Evolutionary conservation across 2,888 invertebrate genomes (phyloP).

Genomic region (Aleiodes testaceus): DNA sequence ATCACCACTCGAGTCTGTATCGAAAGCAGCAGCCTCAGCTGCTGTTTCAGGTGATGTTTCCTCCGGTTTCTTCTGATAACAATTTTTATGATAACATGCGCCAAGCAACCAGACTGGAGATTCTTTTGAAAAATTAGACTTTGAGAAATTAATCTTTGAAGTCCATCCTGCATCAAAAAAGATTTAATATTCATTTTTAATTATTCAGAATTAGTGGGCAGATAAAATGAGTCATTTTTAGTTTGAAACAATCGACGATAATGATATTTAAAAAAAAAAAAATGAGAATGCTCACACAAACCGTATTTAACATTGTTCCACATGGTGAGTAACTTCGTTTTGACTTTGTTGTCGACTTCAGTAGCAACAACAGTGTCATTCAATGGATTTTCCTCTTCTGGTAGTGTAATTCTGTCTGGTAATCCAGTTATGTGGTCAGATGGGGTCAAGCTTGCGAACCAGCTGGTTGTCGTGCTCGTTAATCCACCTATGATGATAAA

Average conservation of each 20-base stretch:
- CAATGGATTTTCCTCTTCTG: slow-evolving; percentile 49
- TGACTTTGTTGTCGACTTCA: slow-evolving; percentile 84
- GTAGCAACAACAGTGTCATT: slow-evolving; percentile 62
- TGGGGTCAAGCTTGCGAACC: slow-evolving; percentile 58
- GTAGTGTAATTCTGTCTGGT: slow-evolving; percentile 54
- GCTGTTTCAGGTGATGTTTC: slow-evolving; percentile 63
- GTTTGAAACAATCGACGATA: not conserved
- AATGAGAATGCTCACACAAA: slow-evolving; percentile 63
- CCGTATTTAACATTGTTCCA: slow-evolving; percentile 95
- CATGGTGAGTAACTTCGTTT: slow-evolving; percentile 87
- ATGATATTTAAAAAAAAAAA: slow-evolving; percentile 7
- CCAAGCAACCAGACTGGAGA: slow-evolving; percentile 92
- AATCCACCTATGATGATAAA: slow-evolving; percentile 53
- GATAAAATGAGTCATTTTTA: not conserved
- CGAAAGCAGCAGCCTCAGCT: slow-evolving; percentile 63
- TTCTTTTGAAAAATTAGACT: slow-evolving; percentile 86
- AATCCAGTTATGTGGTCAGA: slow-evolving; percentile 61
- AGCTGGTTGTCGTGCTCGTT: slow-evolving; percentile 54
- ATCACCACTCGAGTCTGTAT: slow-evolving; percentile 65
- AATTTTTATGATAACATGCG: slow-evolving; percentile 77
- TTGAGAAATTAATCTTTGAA: slow-evolving; percentile 77
- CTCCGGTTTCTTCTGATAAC: slow-evolving; percentile 77
- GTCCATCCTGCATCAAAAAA: slow-evolving; percentile 77
- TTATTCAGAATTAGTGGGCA: too few species aligned
- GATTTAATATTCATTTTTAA: not conserved